Conservation (phyloP, 2,113 vertebrate species). For the Sylvia atricapilla region DNA sequence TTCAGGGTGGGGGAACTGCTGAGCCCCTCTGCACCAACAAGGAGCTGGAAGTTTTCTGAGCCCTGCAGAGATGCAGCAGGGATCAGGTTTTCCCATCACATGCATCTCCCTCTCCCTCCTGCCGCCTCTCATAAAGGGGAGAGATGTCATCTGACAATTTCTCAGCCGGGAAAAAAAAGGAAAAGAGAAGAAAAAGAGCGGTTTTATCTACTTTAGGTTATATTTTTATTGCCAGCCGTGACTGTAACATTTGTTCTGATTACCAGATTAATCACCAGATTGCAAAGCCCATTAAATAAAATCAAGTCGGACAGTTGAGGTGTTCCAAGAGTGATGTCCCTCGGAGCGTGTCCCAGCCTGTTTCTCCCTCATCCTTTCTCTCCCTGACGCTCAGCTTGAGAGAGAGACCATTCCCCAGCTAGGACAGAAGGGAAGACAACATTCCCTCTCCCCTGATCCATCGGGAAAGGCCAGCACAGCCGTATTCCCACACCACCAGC, state of each 20-base stretch:
- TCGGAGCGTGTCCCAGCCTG: neutral
- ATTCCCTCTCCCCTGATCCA: neutral
- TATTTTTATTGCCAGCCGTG: constrained; percentile 40
- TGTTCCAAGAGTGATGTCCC: neutral
- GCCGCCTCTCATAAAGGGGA: constrained; percentile 36
- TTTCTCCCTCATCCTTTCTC: neutral
- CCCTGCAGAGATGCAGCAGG: neutral
- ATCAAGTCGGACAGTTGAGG: constrained; percentile 35
- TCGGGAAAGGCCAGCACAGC: neutral
- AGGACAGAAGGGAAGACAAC: neutral
- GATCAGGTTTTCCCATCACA: neutral
- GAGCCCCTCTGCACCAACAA: neutral
- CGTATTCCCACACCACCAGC: neutral
- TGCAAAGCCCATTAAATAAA: constrained; percentile 31
- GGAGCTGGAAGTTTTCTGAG: neutral
- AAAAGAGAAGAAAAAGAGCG: neutral
- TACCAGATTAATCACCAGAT: constrained; percentile 57
- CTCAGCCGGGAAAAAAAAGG: neutral
- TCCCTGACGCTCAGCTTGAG: neutral
- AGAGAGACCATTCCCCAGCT: neutral
- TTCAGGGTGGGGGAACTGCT: neutral
- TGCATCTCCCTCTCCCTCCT: neutral
- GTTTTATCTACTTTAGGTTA: constrained; percentile 35
- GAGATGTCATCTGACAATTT: constrained; percentile 52
- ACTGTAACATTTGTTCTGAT: constrained; percentile 61